Percentiles rank a stretch among this genome's conserved stretches.
Evolutionary conservation across 2,113 vertebrate species (phyloP).

Genomic region (Nanger granti): DNA sequence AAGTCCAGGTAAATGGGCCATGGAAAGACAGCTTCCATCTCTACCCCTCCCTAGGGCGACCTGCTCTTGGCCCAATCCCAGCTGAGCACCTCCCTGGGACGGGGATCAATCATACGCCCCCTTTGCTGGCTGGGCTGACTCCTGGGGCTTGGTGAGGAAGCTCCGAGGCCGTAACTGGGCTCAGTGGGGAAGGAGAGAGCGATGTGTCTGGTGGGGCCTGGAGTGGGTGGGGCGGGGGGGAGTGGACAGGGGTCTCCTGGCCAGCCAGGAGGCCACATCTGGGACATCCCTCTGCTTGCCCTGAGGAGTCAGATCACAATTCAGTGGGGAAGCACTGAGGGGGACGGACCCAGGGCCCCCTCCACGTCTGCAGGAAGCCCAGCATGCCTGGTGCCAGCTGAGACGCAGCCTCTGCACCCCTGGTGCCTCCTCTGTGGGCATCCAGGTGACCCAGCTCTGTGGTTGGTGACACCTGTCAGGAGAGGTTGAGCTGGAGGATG

Average conservation of each 20-base stretch:
- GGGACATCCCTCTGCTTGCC: neutral
- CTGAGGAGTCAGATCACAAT: accelerated
- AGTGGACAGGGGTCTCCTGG: neutral
- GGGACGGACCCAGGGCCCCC: too few species aligned
- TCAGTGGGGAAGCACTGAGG: accelerated
- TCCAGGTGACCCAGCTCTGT: accelerated
- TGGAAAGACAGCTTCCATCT: accelerated
- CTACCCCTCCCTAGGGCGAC: accelerated
- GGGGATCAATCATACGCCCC: accelerated
- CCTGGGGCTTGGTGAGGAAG: accelerated
- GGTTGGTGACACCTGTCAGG: accelerated
- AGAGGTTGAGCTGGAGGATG: accelerated
- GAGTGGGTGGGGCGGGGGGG: neutral
- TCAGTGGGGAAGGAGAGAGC: too few species aligned
- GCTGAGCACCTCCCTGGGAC: neutral
- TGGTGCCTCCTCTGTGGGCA: accelerated
- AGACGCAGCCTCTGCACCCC: neutral
- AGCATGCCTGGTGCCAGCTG: neutral
- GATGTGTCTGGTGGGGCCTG: accelerated
- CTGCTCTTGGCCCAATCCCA: accelerated
- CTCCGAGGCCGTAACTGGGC: accelerated
- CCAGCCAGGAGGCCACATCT: accelerated
- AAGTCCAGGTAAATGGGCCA: accelerated
- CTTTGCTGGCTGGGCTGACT: neutral
- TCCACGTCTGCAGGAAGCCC: neutral